Evolutionary conservation across 2,888 invertebrate genomes (phyloP).

Genomic region (Eristalis pertinax): DNA sequence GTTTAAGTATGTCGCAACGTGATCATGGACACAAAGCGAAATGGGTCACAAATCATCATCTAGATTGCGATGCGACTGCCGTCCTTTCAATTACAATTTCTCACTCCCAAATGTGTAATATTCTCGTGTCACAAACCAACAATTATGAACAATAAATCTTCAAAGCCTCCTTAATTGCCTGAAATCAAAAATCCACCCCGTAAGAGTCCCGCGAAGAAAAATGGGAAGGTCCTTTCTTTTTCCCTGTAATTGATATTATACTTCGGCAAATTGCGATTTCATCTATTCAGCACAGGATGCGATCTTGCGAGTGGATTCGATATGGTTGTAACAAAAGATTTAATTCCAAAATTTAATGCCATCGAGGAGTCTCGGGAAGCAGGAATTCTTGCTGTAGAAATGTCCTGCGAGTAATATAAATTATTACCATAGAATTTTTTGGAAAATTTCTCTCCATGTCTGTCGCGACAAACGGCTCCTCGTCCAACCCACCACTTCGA

Average conservation of each 20-base stretch:
- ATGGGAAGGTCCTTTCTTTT: background rate
- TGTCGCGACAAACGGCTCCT: slow-evolving; percentile 37
- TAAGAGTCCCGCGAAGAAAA: background rate
- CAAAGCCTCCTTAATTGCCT: slow-evolving; percentile 36
- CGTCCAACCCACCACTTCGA: background rate
- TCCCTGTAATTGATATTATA: slow-evolving; percentile 45
- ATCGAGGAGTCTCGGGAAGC: slow-evolving; percentile 50
- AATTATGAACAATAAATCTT: slow-evolving; percentile 57
- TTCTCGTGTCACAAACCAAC: slow-evolving; percentile 13
- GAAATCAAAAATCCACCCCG: slow-evolving; percentile 29
- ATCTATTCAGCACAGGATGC: slow-evolving; percentile 13
- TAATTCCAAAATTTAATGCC: slow-evolving; percentile 66
- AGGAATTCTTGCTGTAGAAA: slow-evolving; percentile 23
- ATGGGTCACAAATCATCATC: background rate
- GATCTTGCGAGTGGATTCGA: slow-evolving; percentile 34
- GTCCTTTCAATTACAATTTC: background rate
- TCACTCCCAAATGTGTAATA: background rate
- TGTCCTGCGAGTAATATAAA: slow-evolving; percentile 54
- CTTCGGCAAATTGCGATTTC: slow-evolving; percentile 54
- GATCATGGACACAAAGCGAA: background rate
- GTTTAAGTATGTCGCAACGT: background rate
- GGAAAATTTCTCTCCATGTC: slow-evolving; percentile 22
- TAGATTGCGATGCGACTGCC: background rate
- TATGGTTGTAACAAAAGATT: slow-evolving; percentile 64
- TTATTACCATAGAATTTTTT: slow-evolving; percentile 52